Conservation (phyloP, 1,140 invertebrate genomes). For the Zaprionus taronus region DNA sequence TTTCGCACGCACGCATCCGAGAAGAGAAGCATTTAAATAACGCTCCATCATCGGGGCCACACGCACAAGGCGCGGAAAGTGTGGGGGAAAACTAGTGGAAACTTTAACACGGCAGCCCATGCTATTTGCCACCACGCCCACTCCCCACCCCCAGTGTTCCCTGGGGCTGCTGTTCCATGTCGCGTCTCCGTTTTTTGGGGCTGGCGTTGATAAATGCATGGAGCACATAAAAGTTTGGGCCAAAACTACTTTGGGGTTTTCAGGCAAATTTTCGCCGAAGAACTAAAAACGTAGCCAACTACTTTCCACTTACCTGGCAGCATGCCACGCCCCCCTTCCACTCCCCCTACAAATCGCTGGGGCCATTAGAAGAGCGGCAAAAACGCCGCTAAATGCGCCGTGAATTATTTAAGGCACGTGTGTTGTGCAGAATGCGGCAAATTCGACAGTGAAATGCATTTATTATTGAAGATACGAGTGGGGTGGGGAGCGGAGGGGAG, state of each 20-base stretch:
- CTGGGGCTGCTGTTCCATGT: conserved; percentile 34
- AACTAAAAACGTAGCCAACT: conserved; percentile 76
- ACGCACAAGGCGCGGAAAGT: background rate
- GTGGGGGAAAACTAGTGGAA: conserved; percentile 23
- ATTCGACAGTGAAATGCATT: conserved; percentile 82
- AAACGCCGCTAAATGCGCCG: conserved; percentile 77
- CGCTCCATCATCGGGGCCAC: conserved; percentile 65
- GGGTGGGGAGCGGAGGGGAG: background rate
- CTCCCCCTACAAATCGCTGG: conserved; percentile 56
- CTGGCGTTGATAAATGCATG: conserved; percentile 76
- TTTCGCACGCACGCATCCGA: conserved; percentile 76
- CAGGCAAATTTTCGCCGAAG: conserved; percentile 76
- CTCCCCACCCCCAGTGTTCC: conserved; percentile 12
- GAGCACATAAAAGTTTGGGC: conserved; percentile 72
- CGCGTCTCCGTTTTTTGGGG: conserved; percentile 22
- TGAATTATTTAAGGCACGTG: conserved; percentile 83
- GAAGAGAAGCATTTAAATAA: conserved; percentile 81
- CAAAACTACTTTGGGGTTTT: conserved; percentile 78
- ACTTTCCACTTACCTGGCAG: conserved; percentile 78
- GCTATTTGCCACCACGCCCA: background rate
- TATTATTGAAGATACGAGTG: conserved; percentile 74
- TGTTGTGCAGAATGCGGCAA: conserved; percentile 79
- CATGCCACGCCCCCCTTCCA: conserved; percentile 53
- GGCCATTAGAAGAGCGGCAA: conserved; percentile 61
- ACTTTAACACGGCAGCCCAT: conserved; percentile 59